Base-by-base conservation (phyloP, 1,140 invertebrate species). In the Notospermus geniculatus region DNA sequence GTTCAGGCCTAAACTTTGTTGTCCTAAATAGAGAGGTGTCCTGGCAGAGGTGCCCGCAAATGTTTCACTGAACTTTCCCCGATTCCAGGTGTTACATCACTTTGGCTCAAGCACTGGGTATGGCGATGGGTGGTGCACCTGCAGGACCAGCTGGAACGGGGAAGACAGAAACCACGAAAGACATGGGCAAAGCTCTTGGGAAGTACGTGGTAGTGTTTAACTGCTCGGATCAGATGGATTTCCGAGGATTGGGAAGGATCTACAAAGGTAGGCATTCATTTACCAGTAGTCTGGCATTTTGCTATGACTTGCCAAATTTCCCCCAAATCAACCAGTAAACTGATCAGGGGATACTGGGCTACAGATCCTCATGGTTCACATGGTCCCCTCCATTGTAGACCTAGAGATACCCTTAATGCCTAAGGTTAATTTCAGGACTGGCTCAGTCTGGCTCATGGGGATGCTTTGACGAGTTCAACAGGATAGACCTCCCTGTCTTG, bases 161-260 rank as follows among this genome's bases (percentile, higher is more conserved):
- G 0, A 98, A 97, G 84, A 98, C 95, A 0, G 95, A 97, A 82
- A 97, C 95, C 0, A 93, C 95, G 0, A 97, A 98, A 83, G 95
- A 97, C 72, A 97, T 98, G 95, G 95, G 94, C 1, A 95, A 97
- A 83, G 96, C 94, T 11, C 82, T 98, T 2, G 95, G 93, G 11
- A 97, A 97, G 83, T 97, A 97, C 78, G 94, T 97, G 2, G 95
- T 98, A 0, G 94, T 98, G 0, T 97, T 97, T 80, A 98, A 98
- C 82, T 98, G 95, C 74, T 97, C 94, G 1, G 95, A 98, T 85
- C 94, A 97, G 84, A 97, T 98, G 94, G 95, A 98, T 81, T 97
- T 95, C 77, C 87, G 92, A 84, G 92, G 87, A 27, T 83, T 95
- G 1, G 93, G 92, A 0, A 86, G 93, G 62, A 95, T 95, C 68